A percentile compares a stretch with the other conserved stretches of the same genome.
Conservation (phyloP, 2,888 invertebrate genomes). For the Drosophila mettleri region DNA sequence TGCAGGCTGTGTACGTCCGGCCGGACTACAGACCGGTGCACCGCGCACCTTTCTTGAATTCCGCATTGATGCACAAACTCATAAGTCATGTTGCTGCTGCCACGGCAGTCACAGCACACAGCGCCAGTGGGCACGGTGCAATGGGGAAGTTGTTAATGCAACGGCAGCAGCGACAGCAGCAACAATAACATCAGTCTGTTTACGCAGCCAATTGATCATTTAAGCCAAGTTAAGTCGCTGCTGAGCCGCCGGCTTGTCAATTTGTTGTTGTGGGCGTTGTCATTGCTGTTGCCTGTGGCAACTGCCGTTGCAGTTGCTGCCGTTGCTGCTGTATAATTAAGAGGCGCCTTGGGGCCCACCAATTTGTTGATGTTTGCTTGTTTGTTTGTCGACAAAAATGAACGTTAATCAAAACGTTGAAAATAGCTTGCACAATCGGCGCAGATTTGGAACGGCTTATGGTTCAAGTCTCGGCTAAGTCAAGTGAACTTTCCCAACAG, state of each 20-base stretch:
- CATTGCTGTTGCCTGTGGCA: slow-evolving; percentile 37
- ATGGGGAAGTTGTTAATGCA: slow-evolving; percentile 79
- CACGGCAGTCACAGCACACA: slow-evolving; percentile 32
- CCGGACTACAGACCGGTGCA: slow-evolving; percentile 36
- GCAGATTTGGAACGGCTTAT: slow-evolving; percentile 35
- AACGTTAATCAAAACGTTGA: slow-evolving; percentile 55
- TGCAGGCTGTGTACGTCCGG: slow-evolving; percentile 39
- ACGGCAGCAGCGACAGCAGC: slow-evolving; percentile 42
- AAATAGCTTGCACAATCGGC: slow-evolving; percentile 70
- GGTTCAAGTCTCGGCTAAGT: slow-evolving; percentile 21
- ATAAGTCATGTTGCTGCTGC: slow-evolving; percentile 71
- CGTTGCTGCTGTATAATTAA: slow-evolving; percentile 61
- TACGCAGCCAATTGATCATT: slow-evolving; percentile 77
- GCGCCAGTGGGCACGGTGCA: slow-evolving; percentile 38
- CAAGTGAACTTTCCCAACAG: slow-evolving; percentile 61
- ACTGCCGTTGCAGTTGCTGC: slow-evolving; percentile 26
- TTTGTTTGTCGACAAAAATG: slow-evolving; percentile 48
- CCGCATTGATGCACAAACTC: slow-evolving; percentile 75
- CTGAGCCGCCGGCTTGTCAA: slow-evolving; percentile 50
- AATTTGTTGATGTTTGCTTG: slow-evolving; percentile 43
- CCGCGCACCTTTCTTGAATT: slow-evolving; percentile 61
- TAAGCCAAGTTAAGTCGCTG: slow-evolving; percentile 70
- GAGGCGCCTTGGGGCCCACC: slow-evolving; percentile 49
- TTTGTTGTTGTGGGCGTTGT: slow-evolving; percentile 72
- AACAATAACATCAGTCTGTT: slow-evolving; percentile 42